Evolutionary conservation across 2,888 invertebrate species (phyloP).

Genomic region (Alloplasta piceator): DNA sequence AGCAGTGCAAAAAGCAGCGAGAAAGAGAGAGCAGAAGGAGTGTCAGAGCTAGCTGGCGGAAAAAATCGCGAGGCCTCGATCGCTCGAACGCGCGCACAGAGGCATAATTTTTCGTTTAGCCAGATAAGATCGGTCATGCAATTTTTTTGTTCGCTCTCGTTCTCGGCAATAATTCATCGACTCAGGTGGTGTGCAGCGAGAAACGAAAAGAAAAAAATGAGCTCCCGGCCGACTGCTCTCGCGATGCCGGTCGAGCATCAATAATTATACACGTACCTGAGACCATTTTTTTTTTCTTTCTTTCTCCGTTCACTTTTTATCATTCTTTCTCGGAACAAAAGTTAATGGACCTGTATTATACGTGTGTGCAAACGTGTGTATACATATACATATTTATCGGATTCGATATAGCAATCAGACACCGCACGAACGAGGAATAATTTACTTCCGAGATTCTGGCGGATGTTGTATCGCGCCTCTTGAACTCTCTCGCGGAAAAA

Average conservation of each 20-base stretch:
- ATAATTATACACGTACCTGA: too few relatives aligned
- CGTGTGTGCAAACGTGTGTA: background rate
- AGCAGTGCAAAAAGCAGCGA: background rate
- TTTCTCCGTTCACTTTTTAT: background rate
- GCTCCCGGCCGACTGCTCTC: background rate
- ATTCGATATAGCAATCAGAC: background rate
- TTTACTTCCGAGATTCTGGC: background rate
- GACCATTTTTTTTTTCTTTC: slow-evolving; percentile 11
- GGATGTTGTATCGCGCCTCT: slow-evolving; percentile 18
- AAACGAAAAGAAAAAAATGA: background rate
- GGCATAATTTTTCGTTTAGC: slow-evolving; percentile 70
- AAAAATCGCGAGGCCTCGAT: slow-evolving; percentile 27
- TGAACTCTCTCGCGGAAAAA: slow-evolving; percentile 19
- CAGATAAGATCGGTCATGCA: slow-evolving; percentile 66
- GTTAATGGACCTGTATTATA: too few relatives aligned
- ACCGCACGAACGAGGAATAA: slow-evolving; percentile 31
- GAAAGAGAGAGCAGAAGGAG: slow-evolving; percentile 19
- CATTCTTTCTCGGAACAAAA: background rate
- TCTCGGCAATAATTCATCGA: slow-evolving; percentile 39
- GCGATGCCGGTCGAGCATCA: too few relatives aligned
- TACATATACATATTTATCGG: background rate
- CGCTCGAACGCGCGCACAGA: slow-evolving; percentile 36
- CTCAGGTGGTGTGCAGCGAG: slow-evolving; percentile 4
- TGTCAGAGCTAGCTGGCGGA: slow-evolving; percentile 42
- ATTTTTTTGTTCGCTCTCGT: slow-evolving; percentile 56